Conservation (phyloP, 2,888 invertebrate genomes). For the Osmoderma eremita region DNA sequence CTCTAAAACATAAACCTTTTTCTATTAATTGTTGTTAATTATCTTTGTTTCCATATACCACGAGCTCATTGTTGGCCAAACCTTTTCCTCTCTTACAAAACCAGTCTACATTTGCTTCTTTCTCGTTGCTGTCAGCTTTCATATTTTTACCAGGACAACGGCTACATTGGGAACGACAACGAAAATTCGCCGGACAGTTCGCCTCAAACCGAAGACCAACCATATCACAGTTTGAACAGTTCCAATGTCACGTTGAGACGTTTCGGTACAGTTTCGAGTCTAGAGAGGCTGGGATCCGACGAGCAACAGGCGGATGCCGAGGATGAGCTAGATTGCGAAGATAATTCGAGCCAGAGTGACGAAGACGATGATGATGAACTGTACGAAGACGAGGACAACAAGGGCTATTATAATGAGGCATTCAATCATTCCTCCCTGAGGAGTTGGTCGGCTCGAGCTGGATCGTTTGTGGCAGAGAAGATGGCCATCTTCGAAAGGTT, state of each 20-base stretch:
- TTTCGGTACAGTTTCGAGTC: constrained; percentile 79
- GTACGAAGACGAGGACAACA: constrained; percentile 49
- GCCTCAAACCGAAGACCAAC: constrained; percentile 77
- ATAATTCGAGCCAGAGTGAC: constrained; percentile 51
- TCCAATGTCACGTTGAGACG: constrained; percentile 65
- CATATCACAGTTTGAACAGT: constrained; percentile 76
- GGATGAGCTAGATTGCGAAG: constrained; percentile 62
- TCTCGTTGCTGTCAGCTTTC: too few species aligned
- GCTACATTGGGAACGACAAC: constrained; percentile 60
- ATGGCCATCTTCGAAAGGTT: constrained; percentile 77
- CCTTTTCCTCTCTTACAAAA: too few species aligned
- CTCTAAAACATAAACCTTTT: too few species aligned
- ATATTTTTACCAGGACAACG: constrained; percentile 33
- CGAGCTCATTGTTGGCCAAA: too few species aligned
- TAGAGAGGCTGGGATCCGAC: constrained; percentile 75
- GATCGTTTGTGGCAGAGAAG: constrained; percentile 84
- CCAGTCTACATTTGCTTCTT: too few species aligned
- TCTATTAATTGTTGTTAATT: too few species aligned
- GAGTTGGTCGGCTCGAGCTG: constrained; percentile 84
- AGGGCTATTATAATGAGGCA: constrained; percentile 60
- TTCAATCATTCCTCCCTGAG: constrained; percentile 58
- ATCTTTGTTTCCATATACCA: too few species aligned
- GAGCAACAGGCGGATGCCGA: constrained; percentile 63
- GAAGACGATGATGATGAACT: constrained; percentile 50
- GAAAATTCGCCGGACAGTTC: constrained; percentile 75